A percentile compares a stretch with the other conserved stretches of the same genome.
Evolutionary conservation across 2,113 vertebrate genomes (phyloP).

Genomic region (Phylloscopus whistleri): DNA sequence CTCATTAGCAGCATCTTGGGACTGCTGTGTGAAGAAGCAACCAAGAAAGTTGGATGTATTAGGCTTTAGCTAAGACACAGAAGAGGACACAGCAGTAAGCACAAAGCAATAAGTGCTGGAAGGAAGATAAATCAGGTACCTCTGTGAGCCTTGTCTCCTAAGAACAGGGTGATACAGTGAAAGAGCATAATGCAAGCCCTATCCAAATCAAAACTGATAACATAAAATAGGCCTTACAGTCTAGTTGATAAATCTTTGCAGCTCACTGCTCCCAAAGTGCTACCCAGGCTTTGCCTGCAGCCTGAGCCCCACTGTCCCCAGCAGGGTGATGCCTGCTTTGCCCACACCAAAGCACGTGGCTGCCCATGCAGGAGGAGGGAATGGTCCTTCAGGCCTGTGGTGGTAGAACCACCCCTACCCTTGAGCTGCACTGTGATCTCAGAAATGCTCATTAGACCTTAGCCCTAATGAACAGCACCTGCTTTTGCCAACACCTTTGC

Average conservation of each 20-base stretch:
- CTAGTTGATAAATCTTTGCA: not conserved
- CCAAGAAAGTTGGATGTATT: not conserved
- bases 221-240: not conserved
- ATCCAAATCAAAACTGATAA: constrained; percentile 5
- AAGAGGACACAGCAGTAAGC: not conserved
- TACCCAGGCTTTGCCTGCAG: not conserved
- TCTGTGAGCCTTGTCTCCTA: not conserved
- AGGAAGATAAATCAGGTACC: not conserved
- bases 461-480: not conserved
- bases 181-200: not conserved
- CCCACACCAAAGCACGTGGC: accelerated
- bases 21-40: not conserved
- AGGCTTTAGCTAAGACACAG: not conserved
- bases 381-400: not conserved
- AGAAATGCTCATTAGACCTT: accelerated
- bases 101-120: not conserved
- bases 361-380: not conserved
- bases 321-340: not conserved
- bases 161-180: not conserved
- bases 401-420: not conserved
- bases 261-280: not conserved
- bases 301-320: not conserved
- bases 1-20: not conserved
- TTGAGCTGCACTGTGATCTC: not conserved
- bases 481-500: not conserved